Percentiles rank a stretch among this genome's conserved stretches.
Conservation (phyloP, 2,113 vertebrate genomes). For the Cavia porcellus region DNA sequence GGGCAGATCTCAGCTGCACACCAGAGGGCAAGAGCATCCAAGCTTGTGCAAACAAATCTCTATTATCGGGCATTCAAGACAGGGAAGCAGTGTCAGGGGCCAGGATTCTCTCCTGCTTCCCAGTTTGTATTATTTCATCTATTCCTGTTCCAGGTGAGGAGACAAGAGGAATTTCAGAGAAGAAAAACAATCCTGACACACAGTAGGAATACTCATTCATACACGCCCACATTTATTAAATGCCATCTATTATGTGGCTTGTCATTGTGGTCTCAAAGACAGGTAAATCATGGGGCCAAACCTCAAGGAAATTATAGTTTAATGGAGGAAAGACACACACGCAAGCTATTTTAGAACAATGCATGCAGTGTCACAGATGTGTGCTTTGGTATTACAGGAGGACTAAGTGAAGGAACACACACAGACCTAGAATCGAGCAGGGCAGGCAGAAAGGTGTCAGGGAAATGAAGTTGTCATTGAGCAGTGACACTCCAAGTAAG, state of each 20-base stretch:
- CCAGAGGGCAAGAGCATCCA: not conserved
- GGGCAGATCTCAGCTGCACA: not conserved
- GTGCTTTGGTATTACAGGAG: accelerated
- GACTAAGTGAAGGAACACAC: not conserved
- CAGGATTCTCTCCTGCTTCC: not conserved
- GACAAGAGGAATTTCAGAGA: not conserved
- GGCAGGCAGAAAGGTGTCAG: not conserved
- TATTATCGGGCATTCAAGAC: not conserved
- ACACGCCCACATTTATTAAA: not conserved
- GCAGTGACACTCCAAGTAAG: not conserved
- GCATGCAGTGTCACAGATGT: not conserved
- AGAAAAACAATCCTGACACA: not conserved
- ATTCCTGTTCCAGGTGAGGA: not conserved
- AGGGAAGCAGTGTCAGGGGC: not conserved
- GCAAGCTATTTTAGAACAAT: not conserved
- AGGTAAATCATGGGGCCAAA: not conserved
- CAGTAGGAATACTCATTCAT: not conserved
- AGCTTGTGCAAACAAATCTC: not conserved
- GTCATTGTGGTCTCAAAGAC: not conserved
- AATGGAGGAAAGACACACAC: not conserved
- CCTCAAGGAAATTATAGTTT: not conserved
- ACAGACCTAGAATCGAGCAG: not conserved
- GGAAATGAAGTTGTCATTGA: not conserved
- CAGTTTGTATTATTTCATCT: not conserved
- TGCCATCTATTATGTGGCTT: not conserved